phyloP scores from a whole-genome alignment of 2,113 vertebrate genomes.

The Empidonax traillii region DNA sequence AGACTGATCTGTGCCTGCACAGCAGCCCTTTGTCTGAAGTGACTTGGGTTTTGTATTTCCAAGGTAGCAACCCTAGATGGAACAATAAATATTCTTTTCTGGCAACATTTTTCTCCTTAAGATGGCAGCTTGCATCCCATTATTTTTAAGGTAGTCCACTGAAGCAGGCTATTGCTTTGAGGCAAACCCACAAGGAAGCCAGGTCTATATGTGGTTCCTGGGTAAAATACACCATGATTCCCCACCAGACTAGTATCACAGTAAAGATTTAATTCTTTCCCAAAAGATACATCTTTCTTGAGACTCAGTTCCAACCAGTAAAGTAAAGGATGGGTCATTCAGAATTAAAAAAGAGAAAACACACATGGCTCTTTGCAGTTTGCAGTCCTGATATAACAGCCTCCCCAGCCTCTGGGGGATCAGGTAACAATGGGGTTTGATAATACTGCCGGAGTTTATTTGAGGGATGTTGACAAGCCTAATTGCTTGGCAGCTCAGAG shows the following conservation, averaged over 20 bases:
- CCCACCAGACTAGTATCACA: background rate
- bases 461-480: constrained; percentile 71
- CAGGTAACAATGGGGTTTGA: constrained; percentile 70
- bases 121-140: constrained; percentile 28
- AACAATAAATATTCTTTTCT: constrained; percentile 55
- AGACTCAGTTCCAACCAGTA: background rate
- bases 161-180: background rate
- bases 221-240: background rate
- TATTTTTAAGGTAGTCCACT: constrained; percentile 50
- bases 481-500: constrained; percentile 63
- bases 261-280: constrained; percentile 9
- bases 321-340: constrained; percentile 24
- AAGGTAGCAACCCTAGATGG: constrained; percentile 43
- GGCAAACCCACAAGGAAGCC: background rate
- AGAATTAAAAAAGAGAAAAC: constrained; percentile 12
- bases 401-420: constrained; percentile 47
- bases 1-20: constrained; percentile 22
- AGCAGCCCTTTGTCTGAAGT: constrained; percentile 51
- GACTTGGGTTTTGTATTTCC: constrained; percentile 58
- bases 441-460: constrained; percentile 67
- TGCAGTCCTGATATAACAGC: constrained; percentile 49
- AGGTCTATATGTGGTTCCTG: background rate
- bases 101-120: constrained; percentile 33
- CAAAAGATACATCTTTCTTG: constrained; percentile 29
- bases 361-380: constrained; percentile 49